These are phyloP conservation scores for Nestor notabilis DNA, from an alignment of 2,113 vertebrate genomes.

Conservation along the genomic window DNA sequence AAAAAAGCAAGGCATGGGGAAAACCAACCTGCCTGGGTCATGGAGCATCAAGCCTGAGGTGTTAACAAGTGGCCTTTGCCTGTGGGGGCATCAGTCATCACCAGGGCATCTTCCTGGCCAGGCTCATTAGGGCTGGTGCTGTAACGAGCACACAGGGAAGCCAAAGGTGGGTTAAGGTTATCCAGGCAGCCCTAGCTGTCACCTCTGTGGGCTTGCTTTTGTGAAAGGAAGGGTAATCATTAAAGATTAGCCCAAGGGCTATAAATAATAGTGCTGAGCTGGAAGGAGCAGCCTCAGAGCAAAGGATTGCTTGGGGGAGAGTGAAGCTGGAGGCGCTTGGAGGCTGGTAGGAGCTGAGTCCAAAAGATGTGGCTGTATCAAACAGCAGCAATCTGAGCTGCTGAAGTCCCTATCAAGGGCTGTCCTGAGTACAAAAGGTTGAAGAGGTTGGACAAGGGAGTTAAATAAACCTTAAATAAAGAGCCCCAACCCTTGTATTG, in stretches of 20 bases:
- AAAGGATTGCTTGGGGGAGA: neutral
- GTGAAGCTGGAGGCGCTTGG: neutral
- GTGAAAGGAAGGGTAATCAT: neutral
- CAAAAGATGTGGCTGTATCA: neutral
- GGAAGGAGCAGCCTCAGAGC: slow-evolving; percentile 5
- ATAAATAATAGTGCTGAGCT: slow-evolving; percentile 68
- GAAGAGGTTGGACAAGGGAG: neutral
- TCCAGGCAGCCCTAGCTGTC: neutral
- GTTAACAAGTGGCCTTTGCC: slow-evolving; percentile 29
- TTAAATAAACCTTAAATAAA: neutral
- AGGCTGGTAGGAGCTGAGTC: neutral
- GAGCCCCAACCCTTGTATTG: neutral
- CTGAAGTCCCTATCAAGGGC: neutral
- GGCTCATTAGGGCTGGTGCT: neutral
- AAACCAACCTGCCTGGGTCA: neutral
- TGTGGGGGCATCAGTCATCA: neutral
- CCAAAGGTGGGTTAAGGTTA: neutral
- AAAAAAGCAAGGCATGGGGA: neutral
- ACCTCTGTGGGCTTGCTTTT: slow-evolving; percentile 8
- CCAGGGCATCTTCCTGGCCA: neutral
- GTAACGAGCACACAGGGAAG: neutral
- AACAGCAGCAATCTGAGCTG: neutral
- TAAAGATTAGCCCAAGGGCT: slow-evolving; percentile 41
- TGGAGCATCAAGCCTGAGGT: neutral
- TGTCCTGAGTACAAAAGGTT: neutral